These are phyloP conservation scores for Drosophila funebris DNA, from an alignment of 1,140 invertebrate genomes.

Conservation along the genomic window DNA sequence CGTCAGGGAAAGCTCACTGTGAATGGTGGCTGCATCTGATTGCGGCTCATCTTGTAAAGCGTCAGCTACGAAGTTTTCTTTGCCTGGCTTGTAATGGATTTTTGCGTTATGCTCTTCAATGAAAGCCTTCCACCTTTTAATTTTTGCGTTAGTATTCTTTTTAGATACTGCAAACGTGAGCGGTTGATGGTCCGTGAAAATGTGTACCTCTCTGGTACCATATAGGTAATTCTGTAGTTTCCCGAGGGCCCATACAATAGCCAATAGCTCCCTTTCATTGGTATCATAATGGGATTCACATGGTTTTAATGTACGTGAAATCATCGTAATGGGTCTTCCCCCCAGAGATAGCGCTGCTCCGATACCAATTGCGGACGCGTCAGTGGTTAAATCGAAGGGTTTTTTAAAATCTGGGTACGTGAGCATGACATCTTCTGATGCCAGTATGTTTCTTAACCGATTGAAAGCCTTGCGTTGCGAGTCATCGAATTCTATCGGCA, in stretches of 20 bases:
- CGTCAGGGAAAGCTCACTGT: neutral
- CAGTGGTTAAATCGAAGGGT: constrained; percentile 38
- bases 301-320: constrained; percentile 5
- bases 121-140: too few relatives aligned
- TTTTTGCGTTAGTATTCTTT: neutral
- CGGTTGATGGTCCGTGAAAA: constrained; percentile 6
- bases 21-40: neutral
- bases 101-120: neutral
- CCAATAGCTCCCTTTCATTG: neutral
- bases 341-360: constrained; percentile 40
- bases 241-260: constrained; percentile 4
- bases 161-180: neutral
- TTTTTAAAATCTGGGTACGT: constrained; percentile 32
- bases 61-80: too few relatives aligned
- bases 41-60: too few relatives aligned
- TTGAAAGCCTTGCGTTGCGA: neutral
- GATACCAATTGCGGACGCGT: constrained; percentile 27
- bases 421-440: constrained; percentile 31
- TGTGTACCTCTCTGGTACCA: neutral
- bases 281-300: constrained; percentile 1
- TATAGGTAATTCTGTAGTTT: neutral
- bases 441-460: constrained; percentile 17
- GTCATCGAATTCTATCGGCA: neutral
- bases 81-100: too few relatives aligned
- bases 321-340: constrained; percentile 20